phyloP scores from a whole-genome alignment of 2,113 vertebrate species.

The Ammospiza nelsoni region DNA sequence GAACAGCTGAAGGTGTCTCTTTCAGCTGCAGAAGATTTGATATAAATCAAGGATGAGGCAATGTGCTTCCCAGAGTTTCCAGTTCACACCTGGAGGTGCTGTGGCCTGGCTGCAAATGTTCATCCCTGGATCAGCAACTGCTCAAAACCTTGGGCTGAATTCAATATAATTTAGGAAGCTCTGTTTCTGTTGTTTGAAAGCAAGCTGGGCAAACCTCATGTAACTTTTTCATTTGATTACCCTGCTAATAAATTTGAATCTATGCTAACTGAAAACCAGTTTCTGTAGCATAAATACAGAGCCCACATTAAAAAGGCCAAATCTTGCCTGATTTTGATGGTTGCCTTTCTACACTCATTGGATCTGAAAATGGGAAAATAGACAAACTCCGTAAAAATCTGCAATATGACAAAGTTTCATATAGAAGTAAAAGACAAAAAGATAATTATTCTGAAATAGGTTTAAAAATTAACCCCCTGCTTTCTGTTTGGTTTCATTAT shows the following conservation, averaged over 20 bases:
- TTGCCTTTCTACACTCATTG: not conserved
- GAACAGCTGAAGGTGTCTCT: conserved; percentile 33
- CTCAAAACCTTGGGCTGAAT: not conserved
- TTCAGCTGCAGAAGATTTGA: not conserved
- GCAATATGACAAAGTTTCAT: not conserved
- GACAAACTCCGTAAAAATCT: not conserved
- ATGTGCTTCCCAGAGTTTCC: not conserved
- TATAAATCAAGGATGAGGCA: not conserved
- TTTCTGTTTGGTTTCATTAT: not conserved
- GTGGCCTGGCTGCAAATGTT: not conserved
- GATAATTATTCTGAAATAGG: not conserved
- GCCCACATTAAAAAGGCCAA: not conserved
- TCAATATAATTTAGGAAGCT: not conserved
- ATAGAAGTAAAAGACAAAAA: not conserved
- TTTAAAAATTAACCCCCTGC: not conserved
- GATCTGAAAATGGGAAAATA: not conserved
- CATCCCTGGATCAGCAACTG: not conserved
- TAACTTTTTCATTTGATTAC: not conserved
- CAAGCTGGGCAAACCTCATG: not conserved
- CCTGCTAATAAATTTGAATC: not conserved
- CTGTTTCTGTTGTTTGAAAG: not conserved
- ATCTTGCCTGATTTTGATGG: not conserved
- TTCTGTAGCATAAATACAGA: not conserved
- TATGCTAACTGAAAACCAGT: not conserved
- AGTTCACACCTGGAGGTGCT: not conserved